Evolutionary conservation across 2,113 vertebrate species (phyloP).

Genomic region (Sylvietta virens): DNA sequence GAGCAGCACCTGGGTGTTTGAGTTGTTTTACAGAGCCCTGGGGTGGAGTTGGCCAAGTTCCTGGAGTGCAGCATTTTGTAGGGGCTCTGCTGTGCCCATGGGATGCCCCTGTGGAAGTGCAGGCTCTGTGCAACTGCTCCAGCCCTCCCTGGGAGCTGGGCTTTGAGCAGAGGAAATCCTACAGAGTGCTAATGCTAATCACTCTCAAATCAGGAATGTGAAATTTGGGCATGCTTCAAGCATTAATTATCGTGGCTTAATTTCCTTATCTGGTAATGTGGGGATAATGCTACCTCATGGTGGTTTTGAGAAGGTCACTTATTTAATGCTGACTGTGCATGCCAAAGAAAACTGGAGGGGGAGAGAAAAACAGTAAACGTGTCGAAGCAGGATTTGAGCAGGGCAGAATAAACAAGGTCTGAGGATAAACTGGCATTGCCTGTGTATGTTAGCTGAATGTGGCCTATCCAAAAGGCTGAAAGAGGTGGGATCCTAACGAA

Average conservation of each 20-base stretch:
- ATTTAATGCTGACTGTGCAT: background rate
- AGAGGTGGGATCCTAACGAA: background rate
- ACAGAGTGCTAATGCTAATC: background rate
- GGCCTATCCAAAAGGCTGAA: background rate
- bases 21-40: background rate
- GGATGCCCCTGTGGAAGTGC: background rate
- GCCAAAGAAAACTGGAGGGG: background rate
- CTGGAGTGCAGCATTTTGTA: accelerated
- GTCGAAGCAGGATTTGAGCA: background rate
- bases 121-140: background rate
- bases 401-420: background rate
- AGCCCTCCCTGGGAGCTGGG: background rate
- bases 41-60: background rate
- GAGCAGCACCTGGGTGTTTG: background rate
- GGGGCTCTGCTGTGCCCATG: background rate
- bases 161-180: conserved; percentile 11
- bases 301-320: conserved; percentile 50
- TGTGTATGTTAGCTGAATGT: background rate
- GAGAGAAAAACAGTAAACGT: background rate
- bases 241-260: conserved; percentile 32
- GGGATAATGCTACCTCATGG: conserved; percentile 18
- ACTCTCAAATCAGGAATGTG: background rate
- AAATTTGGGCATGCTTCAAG: conserved; percentile 12
- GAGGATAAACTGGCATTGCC: background rate
- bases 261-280: conserved; percentile 38